Conservation (phyloP, 2,113 vertebrate species). For the Apaloderma vittatum region DNA sequence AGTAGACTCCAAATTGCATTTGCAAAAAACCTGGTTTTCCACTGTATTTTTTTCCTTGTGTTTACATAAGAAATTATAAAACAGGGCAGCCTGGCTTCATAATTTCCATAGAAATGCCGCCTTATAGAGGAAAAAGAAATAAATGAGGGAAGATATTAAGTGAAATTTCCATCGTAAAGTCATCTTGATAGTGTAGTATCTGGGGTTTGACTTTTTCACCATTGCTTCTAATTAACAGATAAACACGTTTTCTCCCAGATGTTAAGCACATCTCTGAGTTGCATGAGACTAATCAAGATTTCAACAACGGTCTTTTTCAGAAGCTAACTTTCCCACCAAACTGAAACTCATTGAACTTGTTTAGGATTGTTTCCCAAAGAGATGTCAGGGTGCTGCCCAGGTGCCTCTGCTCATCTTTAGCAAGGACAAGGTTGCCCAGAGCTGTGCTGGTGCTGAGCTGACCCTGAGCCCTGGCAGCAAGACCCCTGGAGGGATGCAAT, state of each 20-base stretch:
- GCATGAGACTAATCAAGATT: not conserved
- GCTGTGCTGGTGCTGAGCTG: not conserved
- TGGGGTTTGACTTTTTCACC: not conserved
- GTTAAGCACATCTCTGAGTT: not conserved
- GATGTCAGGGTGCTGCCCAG: not conserved
- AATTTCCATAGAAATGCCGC: not conserved
- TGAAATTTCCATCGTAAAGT: not conserved
- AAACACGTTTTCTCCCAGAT: not conserved
- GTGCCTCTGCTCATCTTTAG: accelerated
- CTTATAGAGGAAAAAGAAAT: not conserved
- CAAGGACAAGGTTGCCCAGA: accelerated
- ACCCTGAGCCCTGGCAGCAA: not conserved
- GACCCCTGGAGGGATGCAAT: accelerated
- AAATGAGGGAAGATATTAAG: not conserved
- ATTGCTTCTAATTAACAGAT: not conserved
- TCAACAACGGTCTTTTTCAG: not conserved
- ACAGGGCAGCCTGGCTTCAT: not conserved
- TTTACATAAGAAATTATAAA: not conserved
- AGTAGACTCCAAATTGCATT: not conserved
- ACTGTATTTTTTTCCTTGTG: not conserved
- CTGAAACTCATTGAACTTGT: not conserved
- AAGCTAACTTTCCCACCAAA: not conserved
- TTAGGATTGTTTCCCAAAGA: not conserved
- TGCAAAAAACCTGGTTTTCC: not conserved
- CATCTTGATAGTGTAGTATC: not conserved